Evolutionary conservation across 2,797 vertebrate species (phyloP), one percentile per base, ranked within the genome.

Genomic region (Enteromius treurensis): DNA sequence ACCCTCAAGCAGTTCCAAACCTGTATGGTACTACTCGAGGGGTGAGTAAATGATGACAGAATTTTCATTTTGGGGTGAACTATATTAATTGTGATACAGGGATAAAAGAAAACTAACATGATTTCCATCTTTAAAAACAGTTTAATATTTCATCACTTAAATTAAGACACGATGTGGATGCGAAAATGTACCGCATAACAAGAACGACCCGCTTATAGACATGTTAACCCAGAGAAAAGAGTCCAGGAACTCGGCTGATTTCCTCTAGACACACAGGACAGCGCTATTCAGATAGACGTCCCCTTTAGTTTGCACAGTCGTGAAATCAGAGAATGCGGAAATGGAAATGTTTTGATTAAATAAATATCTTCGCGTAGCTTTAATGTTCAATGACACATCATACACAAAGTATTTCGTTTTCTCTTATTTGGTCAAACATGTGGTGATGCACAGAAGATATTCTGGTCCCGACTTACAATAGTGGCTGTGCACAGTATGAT

Each of bases 341-440:
- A 53, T 75, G 8, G 2, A 75, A 55, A 51, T 21, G 6, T 15
- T 77, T 70, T 23, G 53, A 47, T 58, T 68, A 77, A 83, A 83
- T 60, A 73, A 23, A 77, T 53, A 73, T 77, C 47, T 83, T 74
- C 67, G 29, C 58, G 14, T 51, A 51, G 21, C 10, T 75, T 81
- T 81, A 84, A 78, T 47, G 19, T 32, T 51, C 53, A 77, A 73
- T 32, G 37, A 80, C 74, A 79, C 40, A 23, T 47, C n/a, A 21
- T 86, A 82, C 29, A 86, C 32, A 64, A 62, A 19, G 51, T 53
- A n/a, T 26, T 45, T 71, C 3, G 82, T 60, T 64, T 21, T 34
- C 23, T 82, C 42, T 80, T 67, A 19, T 79, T 85, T 79, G 84
- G 76, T 85, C 84, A 62, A 74, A 77, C 74, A 71, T 49, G 77